Percentiles rank a stretch among this genome's conserved stretches.
These are phyloP conservation scores for Drosophila melanosoma DNA, from an alignment of 2,888 invertebrate genomes.

Conservation along the genomic window DNA sequence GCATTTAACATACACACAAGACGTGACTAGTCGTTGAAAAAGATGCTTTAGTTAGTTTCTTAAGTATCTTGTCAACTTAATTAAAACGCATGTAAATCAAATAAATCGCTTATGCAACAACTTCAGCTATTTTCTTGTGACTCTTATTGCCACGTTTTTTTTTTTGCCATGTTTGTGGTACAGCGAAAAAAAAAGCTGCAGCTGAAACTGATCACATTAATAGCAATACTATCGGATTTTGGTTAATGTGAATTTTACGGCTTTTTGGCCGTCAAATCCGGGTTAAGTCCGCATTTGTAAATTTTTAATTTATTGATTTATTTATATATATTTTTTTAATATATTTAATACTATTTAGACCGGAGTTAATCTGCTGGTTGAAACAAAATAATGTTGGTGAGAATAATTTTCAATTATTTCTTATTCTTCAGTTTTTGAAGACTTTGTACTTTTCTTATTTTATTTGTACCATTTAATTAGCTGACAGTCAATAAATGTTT, in stretches of 20 bases:
- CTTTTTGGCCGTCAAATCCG: slow-evolving; percentile 1
- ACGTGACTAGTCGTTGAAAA: not conserved
- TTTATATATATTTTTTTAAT: no score
- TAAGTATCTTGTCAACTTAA: slow-evolving; percentile 44
- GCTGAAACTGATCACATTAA: slow-evolving; percentile 57
- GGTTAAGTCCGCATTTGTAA: not conserved
- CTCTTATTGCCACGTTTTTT: no score
- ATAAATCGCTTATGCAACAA: slow-evolving; percentile 51
- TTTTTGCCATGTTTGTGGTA: slow-evolving; percentile 1
- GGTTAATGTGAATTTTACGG: slow-evolving; percentile 9
- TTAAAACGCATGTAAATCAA: slow-evolving; percentile 71
- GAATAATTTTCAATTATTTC: not conserved
- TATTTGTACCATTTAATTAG: not conserved
- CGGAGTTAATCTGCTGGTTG: no score
- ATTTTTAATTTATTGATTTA: not conserved
- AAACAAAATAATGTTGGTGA: no score
- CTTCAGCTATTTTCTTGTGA: slow-evolving; percentile 36
- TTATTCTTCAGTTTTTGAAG: not conserved
- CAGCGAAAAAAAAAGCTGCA: slow-evolving; percentile 8
- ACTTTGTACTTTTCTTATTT: not conserved
- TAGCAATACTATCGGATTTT: slow-evolving; percentile 37
- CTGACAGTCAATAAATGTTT: slow-evolving; percentile 9
- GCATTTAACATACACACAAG: slow-evolving; percentile 35
- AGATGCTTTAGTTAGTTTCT: slow-evolving; percentile 1
- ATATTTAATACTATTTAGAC: no score